Evolutionary conservation across 2,888 invertebrate genomes (phyloP), one percentile per base, ranked within the genome.

Genomic region (Tyria jacobaeae): DNA sequence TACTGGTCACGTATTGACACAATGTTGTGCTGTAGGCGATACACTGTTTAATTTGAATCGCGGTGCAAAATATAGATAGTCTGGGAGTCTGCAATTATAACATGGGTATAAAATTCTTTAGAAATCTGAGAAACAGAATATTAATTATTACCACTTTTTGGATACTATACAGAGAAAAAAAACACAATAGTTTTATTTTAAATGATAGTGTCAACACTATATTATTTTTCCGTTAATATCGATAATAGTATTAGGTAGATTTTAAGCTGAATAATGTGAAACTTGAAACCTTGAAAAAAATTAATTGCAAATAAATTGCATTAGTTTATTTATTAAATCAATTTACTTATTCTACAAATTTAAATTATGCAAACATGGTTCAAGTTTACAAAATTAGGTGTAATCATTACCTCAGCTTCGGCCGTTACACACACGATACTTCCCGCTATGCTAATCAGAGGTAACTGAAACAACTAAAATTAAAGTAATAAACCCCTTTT

Each of bases 1-100:
- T 73, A 66, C 64, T 64, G 73, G 78, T 76, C 82, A 83, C 82
- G 83, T 83, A 80, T 74, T 71, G 64, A 68, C 68, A 74, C 76
- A 73, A 60, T 65, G 75, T 73, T 71, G 62, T 64, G 75, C 79
- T 76, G 62, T 64, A 72, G 79, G 81, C 81, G 76, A 83, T 83
- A 82, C 81, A 75, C 63, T 72, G 71, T 76, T 74, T 75, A 77
- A 79, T 79, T 79, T 72, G 62, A 57, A 55, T 17, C 10, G n/a
- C 31, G 51, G 69, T 62, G 35, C 54, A 70, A 76, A 55, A 17
- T 6, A 63, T 2, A 54, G 56, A 65, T 1, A 2, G 17, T 41
- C 17, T 5, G 14, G 31, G 17, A 24, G 14, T 21, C 0, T n/a
- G 12, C 1, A 21, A 21, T 21, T 31, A 0, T 34, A 12, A 41